Percentiles rank a stretch among this genome's conserved stretches.
Evolutionary conservation across 2,888 invertebrate species (phyloP).

Genomic region (Pammene fasciana): DNA sequence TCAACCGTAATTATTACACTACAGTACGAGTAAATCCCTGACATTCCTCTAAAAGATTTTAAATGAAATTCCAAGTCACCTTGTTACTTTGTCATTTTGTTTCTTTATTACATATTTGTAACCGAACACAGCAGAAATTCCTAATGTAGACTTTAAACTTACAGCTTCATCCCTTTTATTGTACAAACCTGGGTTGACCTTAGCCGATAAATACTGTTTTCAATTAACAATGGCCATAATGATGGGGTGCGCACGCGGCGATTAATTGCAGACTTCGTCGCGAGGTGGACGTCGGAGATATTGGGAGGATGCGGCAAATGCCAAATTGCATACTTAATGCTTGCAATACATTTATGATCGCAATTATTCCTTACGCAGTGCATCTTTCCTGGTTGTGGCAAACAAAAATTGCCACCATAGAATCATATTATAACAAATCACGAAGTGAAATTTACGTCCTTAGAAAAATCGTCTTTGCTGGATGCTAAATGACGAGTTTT

Average conservation of each 20-base stretch:
- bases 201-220: constrained; percentile 66
- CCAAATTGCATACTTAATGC: background rate
- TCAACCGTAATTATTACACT: too few species aligned
- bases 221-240: constrained; percentile 81
- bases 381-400: too few species aligned
- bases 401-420: too few species aligned
- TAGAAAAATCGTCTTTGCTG: too few species aligned
- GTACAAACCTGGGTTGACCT: constrained; percentile 24
- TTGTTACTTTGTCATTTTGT: background rate
- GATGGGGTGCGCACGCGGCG: constrained; percentile 64
- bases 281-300: constrained; percentile 8
- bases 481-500: too few species aligned
- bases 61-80: too few species aligned
- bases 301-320: constrained; percentile 12
- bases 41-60: too few species aligned
- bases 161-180: constrained; percentile 30
- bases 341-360: background rate
- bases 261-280: constrained; percentile 37
- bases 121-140: background rate
- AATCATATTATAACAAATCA: too few species aligned
- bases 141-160: constrained; percentile 7
- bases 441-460: too few species aligned
- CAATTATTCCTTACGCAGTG: too few species aligned
- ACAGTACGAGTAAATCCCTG: too few species aligned
- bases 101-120: background rate